phyloP scores from a whole-genome alignment of 2,113 vertebrate species.

The Capricornis sumatraensis region DNA sequence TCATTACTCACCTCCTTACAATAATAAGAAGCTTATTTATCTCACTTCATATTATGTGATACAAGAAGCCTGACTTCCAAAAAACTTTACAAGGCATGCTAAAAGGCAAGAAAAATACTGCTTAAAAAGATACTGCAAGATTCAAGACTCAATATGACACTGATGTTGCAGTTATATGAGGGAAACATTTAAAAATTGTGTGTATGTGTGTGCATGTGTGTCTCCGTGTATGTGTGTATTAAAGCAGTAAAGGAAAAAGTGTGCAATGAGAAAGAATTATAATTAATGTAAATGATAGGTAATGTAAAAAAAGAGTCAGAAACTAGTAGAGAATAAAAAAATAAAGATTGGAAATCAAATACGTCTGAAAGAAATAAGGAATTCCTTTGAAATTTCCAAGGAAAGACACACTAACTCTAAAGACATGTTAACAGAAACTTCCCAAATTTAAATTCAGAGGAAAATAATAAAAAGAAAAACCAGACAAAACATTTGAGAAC shows the following conservation, averaged over 20 bases:
- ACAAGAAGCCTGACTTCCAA: neutral
- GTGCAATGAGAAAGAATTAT: neutral
- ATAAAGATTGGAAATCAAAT: neutral
- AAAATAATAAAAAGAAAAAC: neutral
- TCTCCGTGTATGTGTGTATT: accelerated
- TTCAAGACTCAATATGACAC: neutral
- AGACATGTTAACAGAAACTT: neutral
- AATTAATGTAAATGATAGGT: neutral
- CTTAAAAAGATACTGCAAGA: neutral
- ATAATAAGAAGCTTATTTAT: neutral
- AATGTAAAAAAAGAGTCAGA: neutral
- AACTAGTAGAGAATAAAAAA: neutral
- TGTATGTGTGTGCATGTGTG: neutral
- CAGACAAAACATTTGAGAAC: neutral
- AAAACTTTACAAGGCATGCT: neutral
- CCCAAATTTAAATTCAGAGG: neutral
- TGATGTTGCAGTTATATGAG: neutral
- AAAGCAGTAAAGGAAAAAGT: neutral
- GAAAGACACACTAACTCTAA: neutral
- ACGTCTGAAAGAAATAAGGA: neutral
- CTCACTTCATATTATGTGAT: neutral
- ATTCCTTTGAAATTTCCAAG: neutral
- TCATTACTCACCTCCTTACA: neutral
- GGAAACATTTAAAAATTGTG: neutral
- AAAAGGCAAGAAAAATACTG: neutral